Evolutionary conservation across 2,888 invertebrate species (phyloP), one percentile per base, ranked within the genome.

Genomic region (Parnassius glacialis): DNA sequence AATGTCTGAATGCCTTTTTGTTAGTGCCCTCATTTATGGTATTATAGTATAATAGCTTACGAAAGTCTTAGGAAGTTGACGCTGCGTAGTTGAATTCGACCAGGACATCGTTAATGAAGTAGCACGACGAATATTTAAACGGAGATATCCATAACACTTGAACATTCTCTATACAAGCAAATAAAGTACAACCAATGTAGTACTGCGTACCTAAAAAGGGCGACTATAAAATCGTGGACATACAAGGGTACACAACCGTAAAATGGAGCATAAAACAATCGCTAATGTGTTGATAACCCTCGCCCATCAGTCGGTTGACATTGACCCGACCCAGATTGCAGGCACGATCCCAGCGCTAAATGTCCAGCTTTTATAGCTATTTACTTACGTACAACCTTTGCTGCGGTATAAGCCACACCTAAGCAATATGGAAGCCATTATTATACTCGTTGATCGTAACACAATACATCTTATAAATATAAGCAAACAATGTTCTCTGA

Each of bases 291-390:
- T 68, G 77, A 76, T 80, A 79, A 79, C 79, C 81, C 78, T 67
- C 65, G 66, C 60, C 64, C 59, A 59, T 69, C 71, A 72, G 71
- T 70, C 68, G 64, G 67, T 70, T 84, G 85, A 85, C 85, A 79
- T 85, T 86, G 83, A 74, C 74, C 74, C 72, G 85, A 80, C 85
- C 85, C 70, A 83, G 65, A 81, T 84, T 64, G 67, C 68, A 74
- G 73, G 16, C 25, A 20, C 52, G 34, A 76, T 72, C 71, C 67
- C 67, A 56, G 25, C 66, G 77, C 42, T 58, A 79, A 78, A 80
- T 75, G 74, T 76, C 78, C 72, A 54, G 41, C 45, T 52, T 47
- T 47, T 48, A 48, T 52, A 56, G 52, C 52, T 64, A 61, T 62
- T 64, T 52, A 56, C 47, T 60, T 63, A 54, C 61, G 60, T 41